Conservation (phyloP, 2,113 vertebrate genomes). For the Hypanus sabinus region DNA sequence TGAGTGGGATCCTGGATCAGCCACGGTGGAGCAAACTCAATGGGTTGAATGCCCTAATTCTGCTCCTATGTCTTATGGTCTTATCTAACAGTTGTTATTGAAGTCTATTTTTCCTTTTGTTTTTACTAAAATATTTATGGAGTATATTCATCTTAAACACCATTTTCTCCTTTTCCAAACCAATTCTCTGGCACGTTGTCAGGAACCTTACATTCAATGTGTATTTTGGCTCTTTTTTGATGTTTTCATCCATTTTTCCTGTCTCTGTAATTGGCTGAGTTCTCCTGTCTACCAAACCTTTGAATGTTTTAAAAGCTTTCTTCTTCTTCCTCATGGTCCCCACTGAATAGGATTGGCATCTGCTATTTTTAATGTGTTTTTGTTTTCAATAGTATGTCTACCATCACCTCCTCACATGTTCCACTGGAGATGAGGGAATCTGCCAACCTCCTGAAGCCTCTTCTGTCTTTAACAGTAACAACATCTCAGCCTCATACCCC, state of each 20-base stretch:
- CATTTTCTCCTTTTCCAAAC: conserved; percentile 11
- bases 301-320: conserved; percentile 28
- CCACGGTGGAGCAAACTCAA: too few relatives aligned
- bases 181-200: conserved; percentile 11
- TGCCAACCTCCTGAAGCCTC: neutral
- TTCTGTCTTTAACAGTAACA: neutral
- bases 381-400: conserved; percentile 6
- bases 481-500: too few relatives aligned
- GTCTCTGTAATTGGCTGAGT: neutral
- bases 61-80: too few relatives aligned
- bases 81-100: neutral
- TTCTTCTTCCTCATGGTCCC: neutral
- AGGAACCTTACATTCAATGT: conserved; percentile 27
- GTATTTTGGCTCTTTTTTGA: conserved; percentile 13
- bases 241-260: conserved; percentile 28
- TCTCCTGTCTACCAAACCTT: neutral
- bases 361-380: conserved; percentile 6
- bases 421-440: neutral
- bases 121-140: neutral
- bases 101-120: neutral
- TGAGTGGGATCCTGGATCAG: too few relatives aligned
- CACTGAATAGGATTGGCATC: neutral
- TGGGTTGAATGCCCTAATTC: too few relatives aligned
- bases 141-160: neutral
- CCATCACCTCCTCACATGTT: neutral